Conservation (phyloP, 2,888 invertebrate genomes). For the Maniola hyperantus region DNA sequence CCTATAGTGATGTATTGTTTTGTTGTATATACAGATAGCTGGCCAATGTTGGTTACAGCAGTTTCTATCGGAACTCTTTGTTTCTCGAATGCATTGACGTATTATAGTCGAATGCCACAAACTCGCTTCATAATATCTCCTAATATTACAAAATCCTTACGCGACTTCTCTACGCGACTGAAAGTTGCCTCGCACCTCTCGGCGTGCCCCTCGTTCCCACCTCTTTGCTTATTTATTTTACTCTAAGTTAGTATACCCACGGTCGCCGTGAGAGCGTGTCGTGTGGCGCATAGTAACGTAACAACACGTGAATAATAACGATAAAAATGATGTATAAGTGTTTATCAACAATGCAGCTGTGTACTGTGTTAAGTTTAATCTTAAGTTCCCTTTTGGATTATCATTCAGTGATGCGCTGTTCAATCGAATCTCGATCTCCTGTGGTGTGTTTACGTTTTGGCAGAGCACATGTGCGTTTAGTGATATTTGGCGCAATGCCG, state of each 20-base stretch:
- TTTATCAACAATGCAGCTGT: conserved; percentile 51
- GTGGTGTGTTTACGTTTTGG: conserved; percentile 63
- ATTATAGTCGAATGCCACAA: too few relatives aligned
- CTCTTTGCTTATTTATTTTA: conserved; percentile 57
- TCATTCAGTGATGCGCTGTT: conserved; percentile 43
- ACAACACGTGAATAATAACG: conserved; percentile 47
- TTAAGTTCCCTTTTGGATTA: conserved; percentile 35
- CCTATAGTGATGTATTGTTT: too few relatives aligned
- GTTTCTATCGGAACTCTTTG: not conserved
- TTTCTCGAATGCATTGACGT: too few relatives aligned
- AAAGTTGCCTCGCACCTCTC: conserved; percentile 40
- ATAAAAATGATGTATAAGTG: conserved; percentile 58
- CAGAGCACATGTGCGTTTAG: conserved; percentile 48
- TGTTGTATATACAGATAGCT: not conserved
- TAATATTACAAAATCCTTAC: not conserved
- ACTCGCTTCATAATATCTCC: not conserved
- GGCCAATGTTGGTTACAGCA: not conserved
- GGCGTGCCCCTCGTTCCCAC: conserved; percentile 63
- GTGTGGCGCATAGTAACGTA: conserved; percentile 50
- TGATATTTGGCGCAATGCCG: conserved; percentile 59
- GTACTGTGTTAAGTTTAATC: conserved; percentile 51
- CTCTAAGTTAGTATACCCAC: conserved; percentile 65
- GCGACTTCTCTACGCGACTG: conserved; percentile 43
- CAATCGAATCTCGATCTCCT: conserved; percentile 42
- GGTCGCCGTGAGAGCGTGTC: conserved; percentile 62